Conservation (phyloP, 2,888 invertebrate genomes). For the Spilosoma lubricipeda region DNA sequence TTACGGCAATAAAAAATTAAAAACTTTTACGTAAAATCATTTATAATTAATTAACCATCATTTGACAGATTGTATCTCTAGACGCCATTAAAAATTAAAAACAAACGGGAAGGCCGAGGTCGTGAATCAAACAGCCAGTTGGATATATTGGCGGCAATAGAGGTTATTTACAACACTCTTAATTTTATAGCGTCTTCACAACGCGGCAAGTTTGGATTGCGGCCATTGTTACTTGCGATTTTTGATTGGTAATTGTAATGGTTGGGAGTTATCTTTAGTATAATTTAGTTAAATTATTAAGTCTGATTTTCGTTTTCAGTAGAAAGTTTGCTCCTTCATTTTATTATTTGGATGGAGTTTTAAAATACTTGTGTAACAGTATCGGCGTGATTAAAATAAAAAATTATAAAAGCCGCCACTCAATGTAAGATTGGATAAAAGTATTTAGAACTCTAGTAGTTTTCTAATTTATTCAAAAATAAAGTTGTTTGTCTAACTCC, state of each 20-base stretch:
- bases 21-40: slow-evolving; percentile 18
- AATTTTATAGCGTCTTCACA: slow-evolving; percentile 41
- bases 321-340: not conserved
- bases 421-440: no score
- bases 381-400: not conserved
- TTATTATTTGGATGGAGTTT: not conserved
- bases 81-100: slow-evolving; percentile 49
- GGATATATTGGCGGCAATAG: slow-evolving; percentile 72
- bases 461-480: not conserved
- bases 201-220: slow-evolving; percentile 24
- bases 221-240: slow-evolving; percentile 34
- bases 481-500: not conserved
- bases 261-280: not conserved
- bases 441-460: not conserved
- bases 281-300: not conserved
- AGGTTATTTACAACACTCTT: slow-evolving; percentile 66
- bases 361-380: not conserved
- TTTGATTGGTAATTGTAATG: slow-evolving; percentile 28
- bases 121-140: slow-evolving; percentile 60
- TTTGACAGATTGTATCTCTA: slow-evolving; percentile 53
- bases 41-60: slow-evolving; percentile 42
- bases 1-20: slow-evolving; percentile 6
- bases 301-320: not conserved
- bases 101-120: slow-evolving; percentile 42
- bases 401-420: no score